phyloP scores from a whole-genome alignment of 2,113 vertebrate genomes.

The Hipposideros armiger region DNA sequence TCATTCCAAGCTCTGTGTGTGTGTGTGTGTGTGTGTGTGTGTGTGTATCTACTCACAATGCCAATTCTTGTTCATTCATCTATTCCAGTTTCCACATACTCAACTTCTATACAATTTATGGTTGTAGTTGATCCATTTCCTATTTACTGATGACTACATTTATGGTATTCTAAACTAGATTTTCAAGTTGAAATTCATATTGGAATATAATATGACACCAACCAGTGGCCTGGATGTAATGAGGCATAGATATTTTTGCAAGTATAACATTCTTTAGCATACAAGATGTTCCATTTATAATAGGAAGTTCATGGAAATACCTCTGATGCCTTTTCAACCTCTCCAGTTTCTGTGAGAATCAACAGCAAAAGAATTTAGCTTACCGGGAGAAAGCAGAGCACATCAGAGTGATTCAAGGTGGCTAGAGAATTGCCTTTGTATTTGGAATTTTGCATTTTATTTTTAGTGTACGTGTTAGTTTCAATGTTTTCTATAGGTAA shows the following conservation, averaged over 20 bases:
- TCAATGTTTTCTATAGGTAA: conserved; percentile 34
- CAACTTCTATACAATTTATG: neutral
- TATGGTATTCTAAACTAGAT: neutral
- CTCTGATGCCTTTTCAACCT: neutral
- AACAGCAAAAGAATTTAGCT: neutral
- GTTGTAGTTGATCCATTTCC: neutral
- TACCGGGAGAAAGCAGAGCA: neutral
- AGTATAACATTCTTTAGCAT: neutral
- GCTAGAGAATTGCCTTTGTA: neutral
- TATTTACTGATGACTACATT: neutral
- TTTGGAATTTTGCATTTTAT: neutral
- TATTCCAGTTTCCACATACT: neutral
- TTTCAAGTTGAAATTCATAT: neutral
- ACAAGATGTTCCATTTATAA: neutral
- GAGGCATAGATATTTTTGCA: neutral
- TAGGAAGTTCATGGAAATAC: neutral
- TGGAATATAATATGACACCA: neutral
- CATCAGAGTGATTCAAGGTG: neutral
- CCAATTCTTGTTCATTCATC: neutral
- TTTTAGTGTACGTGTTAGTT: neutral
- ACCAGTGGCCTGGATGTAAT: neutral
- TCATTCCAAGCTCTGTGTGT: neutral
- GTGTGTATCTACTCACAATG: neutral
- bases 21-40: neutral
- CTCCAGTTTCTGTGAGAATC: neutral